Percentiles rank a stretch among this genome's conserved stretches.
phyloP scores from a whole-genome alignment of 35 echinoderm and acorn worm species.

The Anneissia japonica region DNA sequence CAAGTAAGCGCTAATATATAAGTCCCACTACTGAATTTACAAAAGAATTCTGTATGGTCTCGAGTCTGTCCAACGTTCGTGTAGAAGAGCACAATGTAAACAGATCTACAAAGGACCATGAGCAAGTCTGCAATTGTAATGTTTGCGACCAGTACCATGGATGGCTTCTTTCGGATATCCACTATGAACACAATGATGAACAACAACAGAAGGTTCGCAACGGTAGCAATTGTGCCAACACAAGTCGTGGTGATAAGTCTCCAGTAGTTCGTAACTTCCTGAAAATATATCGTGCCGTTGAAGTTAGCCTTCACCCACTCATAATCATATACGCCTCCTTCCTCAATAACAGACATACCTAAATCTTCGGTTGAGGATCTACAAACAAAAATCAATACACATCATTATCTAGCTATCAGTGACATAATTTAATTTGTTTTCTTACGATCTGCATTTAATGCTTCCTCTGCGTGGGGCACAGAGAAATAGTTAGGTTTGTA shows the following conservation, averaged over 20 bases:
- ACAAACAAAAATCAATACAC: no score
- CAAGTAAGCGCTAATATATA: neutral
- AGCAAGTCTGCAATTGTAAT: neutral
- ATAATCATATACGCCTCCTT: neutral
- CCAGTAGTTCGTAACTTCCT: neutral
- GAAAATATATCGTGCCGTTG: neutral
- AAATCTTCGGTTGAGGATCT: no score
- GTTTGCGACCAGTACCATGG: neutral
- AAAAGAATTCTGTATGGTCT: neutral
- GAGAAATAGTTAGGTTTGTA: no score
- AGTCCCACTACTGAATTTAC: neutral
- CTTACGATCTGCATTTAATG: no score
- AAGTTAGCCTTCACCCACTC: neutral
- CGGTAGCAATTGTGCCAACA: neutral
- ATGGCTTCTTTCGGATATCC: neutral
- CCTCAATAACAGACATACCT: neutral
- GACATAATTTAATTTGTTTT: no score
- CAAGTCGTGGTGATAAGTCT: neutral
- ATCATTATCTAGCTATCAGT: no score
- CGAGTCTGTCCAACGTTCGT: neutral
- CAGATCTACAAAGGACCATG: neutral
- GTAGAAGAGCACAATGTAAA: neutral
- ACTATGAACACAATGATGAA: neutral
- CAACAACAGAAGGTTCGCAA: neutral
- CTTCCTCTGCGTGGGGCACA: no score